Conservation (phyloP, 2,113 vertebrate genomes). For the Malurus alboscapulatus region DNA sequence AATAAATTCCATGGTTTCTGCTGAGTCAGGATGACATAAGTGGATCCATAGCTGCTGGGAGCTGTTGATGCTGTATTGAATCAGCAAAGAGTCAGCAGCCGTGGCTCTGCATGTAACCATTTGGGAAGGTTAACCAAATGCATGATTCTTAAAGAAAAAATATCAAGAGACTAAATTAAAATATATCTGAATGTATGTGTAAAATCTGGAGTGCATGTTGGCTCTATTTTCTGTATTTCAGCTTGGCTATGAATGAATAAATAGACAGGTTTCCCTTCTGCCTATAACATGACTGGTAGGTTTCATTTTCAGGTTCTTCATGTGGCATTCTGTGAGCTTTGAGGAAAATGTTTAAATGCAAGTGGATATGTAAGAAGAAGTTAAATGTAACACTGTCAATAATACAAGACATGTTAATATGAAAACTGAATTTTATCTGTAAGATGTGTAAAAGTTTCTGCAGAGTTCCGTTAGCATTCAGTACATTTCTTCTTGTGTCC, state of each 20-base stretch:
- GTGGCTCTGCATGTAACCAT: background rate
- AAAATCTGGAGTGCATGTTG: background rate
- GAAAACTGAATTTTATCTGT: background rate
- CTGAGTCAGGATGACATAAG: background rate
- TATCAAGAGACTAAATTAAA: background rate
- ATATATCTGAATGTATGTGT: background rate
- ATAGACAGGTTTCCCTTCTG: background rate
- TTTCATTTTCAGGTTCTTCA: conserved; percentile 36
- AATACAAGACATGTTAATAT: background rate
- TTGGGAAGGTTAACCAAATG: background rate
- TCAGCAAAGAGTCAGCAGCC: conserved; percentile 6
- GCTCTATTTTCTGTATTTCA: background rate
- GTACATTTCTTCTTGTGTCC: background rate
- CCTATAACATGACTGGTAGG: background rate
- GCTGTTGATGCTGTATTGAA: background rate
- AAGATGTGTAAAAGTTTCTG: background rate
- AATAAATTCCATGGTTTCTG: conserved; percentile 18
- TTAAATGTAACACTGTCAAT: rapidly evolving
- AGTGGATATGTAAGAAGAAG: background rate
- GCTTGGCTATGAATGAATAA: background rate
- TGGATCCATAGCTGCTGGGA: conserved; percentile 1
- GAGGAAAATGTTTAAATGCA: background rate
- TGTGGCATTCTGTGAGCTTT: background rate
- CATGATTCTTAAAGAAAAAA: background rate
- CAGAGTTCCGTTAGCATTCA: background rate